A percentile compares a stretch with the other conserved stretches of the same genome.
Conservation (phyloP, 2,797 vertebrate species). For the Remorina albescens region DNA sequence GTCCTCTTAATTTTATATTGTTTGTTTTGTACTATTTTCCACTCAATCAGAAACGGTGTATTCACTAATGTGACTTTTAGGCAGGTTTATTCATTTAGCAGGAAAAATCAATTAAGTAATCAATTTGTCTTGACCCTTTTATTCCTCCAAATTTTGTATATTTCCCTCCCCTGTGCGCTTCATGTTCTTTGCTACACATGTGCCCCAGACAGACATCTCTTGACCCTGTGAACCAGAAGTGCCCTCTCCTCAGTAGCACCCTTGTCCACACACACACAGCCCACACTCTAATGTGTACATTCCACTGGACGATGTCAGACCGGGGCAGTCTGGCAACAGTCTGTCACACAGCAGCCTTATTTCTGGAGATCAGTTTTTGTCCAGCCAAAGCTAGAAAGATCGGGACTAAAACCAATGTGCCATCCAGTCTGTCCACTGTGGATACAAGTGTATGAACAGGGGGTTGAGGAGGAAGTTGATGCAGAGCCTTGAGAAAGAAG, state of each 20-base stretch:
- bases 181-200: slow-evolving; percentile 56
- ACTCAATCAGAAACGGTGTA: neutral
- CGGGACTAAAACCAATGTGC: neutral
- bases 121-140: neutral
- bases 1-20: neutral
- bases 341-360: slow-evolving; percentile 62
- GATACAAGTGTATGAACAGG: slow-evolving; percentile 16
- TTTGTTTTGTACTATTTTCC: neutral
- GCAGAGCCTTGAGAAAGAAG: slow-evolving; percentile 21
- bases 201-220: slow-evolving; percentile 76
- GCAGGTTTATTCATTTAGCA: neutral
- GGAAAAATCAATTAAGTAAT: neutral
- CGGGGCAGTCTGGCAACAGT: slow-evolving; percentile 78
- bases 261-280: slow-evolving; percentile 68
- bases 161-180: neutral
- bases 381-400: slow-evolving; percentile 2
- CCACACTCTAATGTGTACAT: slow-evolving; percentile 78
- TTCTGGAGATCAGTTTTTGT: slow-evolving; percentile 42
- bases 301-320: slow-evolving; percentile 81
- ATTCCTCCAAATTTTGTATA: neutral
- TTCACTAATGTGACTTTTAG: neutral
- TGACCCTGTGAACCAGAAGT: slow-evolving; percentile 78
- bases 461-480: slow-evolving; percentile 10
- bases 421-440: slow-evolving; percentile 8
- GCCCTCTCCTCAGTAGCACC: slow-evolving; percentile 63